Conservation (phyloP, 2,888 invertebrate genomes). For the Lacanobia oleracea region DNA sequence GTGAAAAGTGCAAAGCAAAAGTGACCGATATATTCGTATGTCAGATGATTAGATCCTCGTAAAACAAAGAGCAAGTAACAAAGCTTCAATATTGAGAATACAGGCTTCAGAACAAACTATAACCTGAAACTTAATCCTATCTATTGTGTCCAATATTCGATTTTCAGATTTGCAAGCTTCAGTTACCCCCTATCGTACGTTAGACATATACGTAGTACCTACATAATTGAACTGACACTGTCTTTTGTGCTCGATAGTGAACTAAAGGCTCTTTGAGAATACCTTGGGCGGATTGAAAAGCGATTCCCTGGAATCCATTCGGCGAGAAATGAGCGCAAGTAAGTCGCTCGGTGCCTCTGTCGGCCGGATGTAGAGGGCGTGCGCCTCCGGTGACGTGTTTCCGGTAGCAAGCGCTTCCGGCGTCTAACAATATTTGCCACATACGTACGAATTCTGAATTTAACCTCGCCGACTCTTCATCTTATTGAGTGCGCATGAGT, state of each 20-base stretch:
- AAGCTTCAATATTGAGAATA: not conserved
- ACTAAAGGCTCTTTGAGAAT: slow-evolving; percentile 60
- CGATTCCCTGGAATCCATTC: slow-evolving; percentile 63
- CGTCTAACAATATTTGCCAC: slow-evolving; percentile 71
- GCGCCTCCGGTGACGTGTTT: slow-evolving; percentile 68
- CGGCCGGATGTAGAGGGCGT: slow-evolving; percentile 68
- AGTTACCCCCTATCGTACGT: not conserved
- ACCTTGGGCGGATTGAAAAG: slow-evolving; percentile 63
- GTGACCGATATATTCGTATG: not conserved
- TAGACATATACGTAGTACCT: slow-evolving; percentile 18
- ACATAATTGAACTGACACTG: slow-evolving; percentile 54
- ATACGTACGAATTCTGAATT: slow-evolving; percentile 62
- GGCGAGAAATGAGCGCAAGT: slow-evolving; percentile 64
- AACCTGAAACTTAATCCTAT: slow-evolving; percentile 6
- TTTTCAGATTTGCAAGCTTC: slow-evolving; percentile 19
- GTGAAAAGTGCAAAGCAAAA: not conserved
- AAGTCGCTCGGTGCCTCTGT: slow-evolving; percentile 62
- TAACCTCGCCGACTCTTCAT: slow-evolving; percentile 52
- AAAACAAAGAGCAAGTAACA: not conserved
- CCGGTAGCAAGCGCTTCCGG: slow-evolving; percentile 71
- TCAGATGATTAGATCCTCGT: not conserved
- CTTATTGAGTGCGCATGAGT: slow-evolving; percentile 10
- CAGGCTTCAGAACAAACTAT: not conserved
- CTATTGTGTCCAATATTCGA: slow-evolving; percentile 28
- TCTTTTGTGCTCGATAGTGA: slow-evolving; percentile 59